A percentile compares a stretch with the other conserved stretches of the same genome.
Evolutionary conservation across 1,140 invertebrate species (phyloP).

Genomic region (Diplogasteroides magnus): DNA sequence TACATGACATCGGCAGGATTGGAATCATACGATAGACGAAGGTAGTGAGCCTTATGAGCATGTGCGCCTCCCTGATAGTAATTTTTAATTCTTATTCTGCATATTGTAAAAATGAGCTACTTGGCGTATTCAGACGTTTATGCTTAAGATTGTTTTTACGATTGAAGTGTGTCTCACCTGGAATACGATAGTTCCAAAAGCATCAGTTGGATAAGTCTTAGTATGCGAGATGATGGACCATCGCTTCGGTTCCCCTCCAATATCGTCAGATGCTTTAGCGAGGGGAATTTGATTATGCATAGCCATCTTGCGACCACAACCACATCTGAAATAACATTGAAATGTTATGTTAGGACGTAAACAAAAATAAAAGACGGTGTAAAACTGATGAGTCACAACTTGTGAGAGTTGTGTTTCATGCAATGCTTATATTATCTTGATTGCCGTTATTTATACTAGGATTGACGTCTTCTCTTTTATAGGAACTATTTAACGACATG

Average conservation of each 20-base stretch:
- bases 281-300: slow-evolving; percentile 43
- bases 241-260: neutral
- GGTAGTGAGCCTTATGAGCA: slow-evolving; percentile 67
- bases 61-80: slow-evolving; percentile 59
- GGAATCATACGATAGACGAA: slow-evolving; percentile 83
- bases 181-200: slow-evolving; percentile 92
- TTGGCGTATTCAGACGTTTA: neutral
- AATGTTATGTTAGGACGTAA: no score
- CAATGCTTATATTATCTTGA: no score
- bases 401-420: no score
- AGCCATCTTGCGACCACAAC: slow-evolving; percentile 41
- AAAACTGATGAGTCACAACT: no score
- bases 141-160: neutral
- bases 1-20: slow-evolving; percentile 83
- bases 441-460: no score
- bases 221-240: slow-evolving; percentile 36
- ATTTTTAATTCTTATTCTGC: neutral
- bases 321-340: slow-evolving; percentile 46
- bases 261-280: no score
- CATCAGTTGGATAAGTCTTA: slow-evolving; percentile 67
- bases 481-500: no score
- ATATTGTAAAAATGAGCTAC: neutral
- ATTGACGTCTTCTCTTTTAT: no score
- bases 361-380: no score
- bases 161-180: slow-evolving; percentile 58